Evolutionary conservation across 2,113 vertebrate species (phyloP), one percentile per base, ranked within the genome.

Genomic region (Falco punctatus): DNA sequence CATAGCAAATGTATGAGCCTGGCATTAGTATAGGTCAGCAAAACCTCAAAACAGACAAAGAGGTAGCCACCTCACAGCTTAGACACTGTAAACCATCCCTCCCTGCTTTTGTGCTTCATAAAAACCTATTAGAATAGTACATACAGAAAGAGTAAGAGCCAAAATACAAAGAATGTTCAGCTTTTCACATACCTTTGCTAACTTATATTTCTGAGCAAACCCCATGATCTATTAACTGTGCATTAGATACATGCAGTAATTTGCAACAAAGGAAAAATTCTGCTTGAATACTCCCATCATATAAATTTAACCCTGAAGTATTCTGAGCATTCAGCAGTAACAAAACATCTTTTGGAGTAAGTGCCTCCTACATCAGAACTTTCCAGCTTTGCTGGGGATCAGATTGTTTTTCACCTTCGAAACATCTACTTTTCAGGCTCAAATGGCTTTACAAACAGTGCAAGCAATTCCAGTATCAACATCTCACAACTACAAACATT

Each of bases 1-100:
- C 83, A 85, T 20, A 89, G 32, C 22, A 8, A 30, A 92, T 73
- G 18, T 77, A 82, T 90, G 80, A 93, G 79, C 48, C 51, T 51
- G 92, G 51, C 70, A 94, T 59, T 85, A 92, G 55, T 21, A 48
- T 32, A 84, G 84, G 38, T 92, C 95, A 97, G 69, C 73, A 88
- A 96, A 96, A 44, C 13, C 40, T 87, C 44, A 88, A 92, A 80
- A 86, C 33, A 78, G 90, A 96, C 35, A 35, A 20, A 89, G 70
- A 83, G 35, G 61, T 42, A 88, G 38, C 15, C 46, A 79, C 24
- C 52, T 88, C 83, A 64, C 52, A 75, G 79, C 40, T 52, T 91
- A 58, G 35, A 62, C 90, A 81, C 64, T 81, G 51, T 73, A 66
- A 94, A 96, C 52, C 62, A 66, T 30, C 69, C 90, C 94, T 78